Evolutionary conservation across 2,113 vertebrate genomes (phyloP).

Genomic region (Saguinus imperator): DNA sequence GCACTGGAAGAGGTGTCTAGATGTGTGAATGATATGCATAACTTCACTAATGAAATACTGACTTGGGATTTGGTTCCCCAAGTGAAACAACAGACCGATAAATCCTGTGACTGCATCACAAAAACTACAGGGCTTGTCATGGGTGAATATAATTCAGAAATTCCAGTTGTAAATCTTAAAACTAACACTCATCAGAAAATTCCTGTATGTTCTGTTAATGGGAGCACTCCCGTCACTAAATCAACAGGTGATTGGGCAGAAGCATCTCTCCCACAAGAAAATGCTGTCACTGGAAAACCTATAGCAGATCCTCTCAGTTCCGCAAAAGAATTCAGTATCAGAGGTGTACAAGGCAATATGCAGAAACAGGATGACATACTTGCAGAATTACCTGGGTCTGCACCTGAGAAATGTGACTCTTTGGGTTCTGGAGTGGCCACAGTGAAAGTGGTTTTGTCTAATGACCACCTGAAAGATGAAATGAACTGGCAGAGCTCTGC

Average conservation of each 20-base stretch:
- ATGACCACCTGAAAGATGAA: conserved; percentile 56
- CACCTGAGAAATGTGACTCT: conserved; percentile 42
- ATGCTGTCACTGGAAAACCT: background rate
- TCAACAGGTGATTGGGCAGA: background rate
- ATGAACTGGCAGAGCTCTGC: conserved; percentile 69
- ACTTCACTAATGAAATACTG: conserved; percentile 79
- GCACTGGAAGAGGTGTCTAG: conserved; percentile 79
- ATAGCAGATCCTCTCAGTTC: background rate
- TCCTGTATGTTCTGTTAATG: conserved; percentile 50
- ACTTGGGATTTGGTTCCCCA: conserved; percentile 79
- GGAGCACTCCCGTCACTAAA: background rate
- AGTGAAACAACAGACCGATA: conserved; percentile 48
- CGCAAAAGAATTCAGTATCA: background rate
- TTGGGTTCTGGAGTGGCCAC: conserved; percentile 32
- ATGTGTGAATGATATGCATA: conserved; percentile 81
- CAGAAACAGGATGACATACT: background rate
- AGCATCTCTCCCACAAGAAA: conserved; percentile 10
- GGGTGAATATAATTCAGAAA: conserved; percentile 58
- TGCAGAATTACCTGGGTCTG: conserved; percentile 45
- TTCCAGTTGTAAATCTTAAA: conserved; percentile 69
- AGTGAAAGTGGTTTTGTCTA: conserved; percentile 64
- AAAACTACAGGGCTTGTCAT: background rate
- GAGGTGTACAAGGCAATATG: background rate
- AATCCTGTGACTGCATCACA: conserved; percentile 18
- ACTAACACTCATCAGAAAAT: conserved; percentile 58